Conservation (phyloP, 2,797 vertebrate species). For the Paratrypauchen microcephalus region DNA sequence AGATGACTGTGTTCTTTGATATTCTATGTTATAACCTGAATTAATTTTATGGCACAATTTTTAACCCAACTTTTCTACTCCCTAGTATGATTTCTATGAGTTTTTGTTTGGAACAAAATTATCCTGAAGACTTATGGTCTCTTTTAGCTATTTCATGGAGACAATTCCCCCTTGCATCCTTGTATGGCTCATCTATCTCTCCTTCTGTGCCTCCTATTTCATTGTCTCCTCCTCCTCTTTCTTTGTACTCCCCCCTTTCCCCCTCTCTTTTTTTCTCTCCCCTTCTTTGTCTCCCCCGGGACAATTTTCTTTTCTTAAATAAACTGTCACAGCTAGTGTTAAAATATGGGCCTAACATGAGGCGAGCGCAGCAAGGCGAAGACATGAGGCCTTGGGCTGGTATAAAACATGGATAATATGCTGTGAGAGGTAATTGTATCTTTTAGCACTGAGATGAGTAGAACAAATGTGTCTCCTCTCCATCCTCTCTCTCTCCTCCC, state of each 20-base stretch:
- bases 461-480: constrained; percentile 92
- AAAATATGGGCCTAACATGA: constrained; percentile 93
- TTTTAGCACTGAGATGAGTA: constrained; percentile 98
- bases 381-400: constrained; percentile 87
- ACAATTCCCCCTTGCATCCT: constrained; percentile 44
- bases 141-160: constrained; percentile 59
- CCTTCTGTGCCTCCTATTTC: constrained; percentile 40
- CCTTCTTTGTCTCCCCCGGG: constrained; percentile 85
- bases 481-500: constrained; percentile 39
- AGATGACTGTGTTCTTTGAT: neutral
- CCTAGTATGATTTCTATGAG: constrained; percentile 13
- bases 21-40: neutral
- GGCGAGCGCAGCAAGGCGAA: constrained; percentile 81
- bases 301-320: constrained; percentile 99
- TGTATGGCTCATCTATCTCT: constrained; percentile 55
- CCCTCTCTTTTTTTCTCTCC: constrained; percentile 52
- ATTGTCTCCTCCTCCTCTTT: constrained; percentile 67
- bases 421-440: constrained; percentile 99
- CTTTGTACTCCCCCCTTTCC: constrained; percentile 61
- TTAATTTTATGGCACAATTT: neutral
- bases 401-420: constrained; percentile 99
- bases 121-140: constrained; percentile 91
- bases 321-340: constrained; percentile 99
- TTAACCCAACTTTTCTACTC: neutral
- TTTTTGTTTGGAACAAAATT: constrained; percentile 79